Evolutionary conservation across 2,888 invertebrate genomes (phyloP), one percentile per base, ranked within the genome.

Genomic region (Linhomoeus sp.): DNA sequence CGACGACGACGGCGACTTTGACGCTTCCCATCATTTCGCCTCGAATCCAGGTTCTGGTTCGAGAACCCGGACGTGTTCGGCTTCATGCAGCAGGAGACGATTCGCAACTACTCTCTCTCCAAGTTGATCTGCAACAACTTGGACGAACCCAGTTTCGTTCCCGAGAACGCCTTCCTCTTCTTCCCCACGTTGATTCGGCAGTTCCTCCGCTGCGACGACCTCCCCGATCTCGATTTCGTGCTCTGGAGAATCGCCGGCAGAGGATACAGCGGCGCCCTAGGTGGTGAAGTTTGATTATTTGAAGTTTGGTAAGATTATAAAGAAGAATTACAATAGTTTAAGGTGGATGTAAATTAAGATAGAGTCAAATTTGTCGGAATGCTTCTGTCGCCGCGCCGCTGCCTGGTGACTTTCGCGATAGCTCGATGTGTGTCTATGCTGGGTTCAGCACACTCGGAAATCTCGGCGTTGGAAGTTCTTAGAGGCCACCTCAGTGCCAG

Each of bases 51-150:
- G 53, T 86, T 94, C 63, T 97, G 84, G 80, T 87, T 87, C 63
- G 88, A 90, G 69, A 85, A 80, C 63, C 79, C 83, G 0, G 74
- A 78, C 0, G 75, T 78, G 0, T 92, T 92, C 61, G 76, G 49
- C 35, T 25, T 22, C 29, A 42, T 22, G 19, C 40, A 80, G 63
- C 79, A 83, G 0, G 74, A 77, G 0, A 75, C 78, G 1, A 90
- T 92, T 61, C 76, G 76, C 46, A 75, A 79, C 0, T 81, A 83
- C 46, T 90, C 92, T 66, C 66, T 92, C 5, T 72, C 80, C 0
- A 72, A 81, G 39, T 73, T 90, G 19, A 68, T 94, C 2, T 94
- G 92, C 63, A 84, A 90, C 61, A 86, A 83, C 61, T 81, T 81
- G 1, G 92, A 94, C 61, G 78, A 80, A 55, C 83, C 92, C 41